A percentile compares a stretch with the other conserved stretches of the same genome.
These are phyloP conservation scores for Sebastes umbrosus DNA, from an alignment of 2,797 vertebrate genomes.

Conservation along the genomic window DNA sequence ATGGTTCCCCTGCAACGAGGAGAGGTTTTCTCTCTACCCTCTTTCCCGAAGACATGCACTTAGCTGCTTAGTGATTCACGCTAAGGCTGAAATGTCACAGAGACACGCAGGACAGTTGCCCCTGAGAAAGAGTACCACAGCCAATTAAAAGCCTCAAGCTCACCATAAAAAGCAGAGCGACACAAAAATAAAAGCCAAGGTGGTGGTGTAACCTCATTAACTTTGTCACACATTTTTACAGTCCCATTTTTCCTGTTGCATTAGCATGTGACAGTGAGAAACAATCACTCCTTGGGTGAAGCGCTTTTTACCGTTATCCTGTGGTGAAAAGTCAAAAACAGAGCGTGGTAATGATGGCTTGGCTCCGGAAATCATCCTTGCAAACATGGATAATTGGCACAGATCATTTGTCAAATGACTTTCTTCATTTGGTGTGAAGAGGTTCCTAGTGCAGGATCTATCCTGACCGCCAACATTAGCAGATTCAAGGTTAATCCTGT, in stretches of 20 bases:
- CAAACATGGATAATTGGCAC: conserved; percentile 28
- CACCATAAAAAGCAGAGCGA: conserved; percentile 62
- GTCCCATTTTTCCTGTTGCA: conserved; percentile 36
- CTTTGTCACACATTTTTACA: conserved; percentile 63
- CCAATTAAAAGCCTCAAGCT: conserved; percentile 75
- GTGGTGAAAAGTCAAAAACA: conserved; percentile 27
- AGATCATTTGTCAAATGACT: conserved; percentile 32
- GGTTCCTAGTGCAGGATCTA: neutral
- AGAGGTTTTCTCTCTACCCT: conserved; percentile 53
- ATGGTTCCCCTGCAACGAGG: conserved; percentile 67
- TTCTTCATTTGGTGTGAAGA: conserved; percentile 1
- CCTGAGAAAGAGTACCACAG: conserved; percentile 51
- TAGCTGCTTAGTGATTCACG: conserved; percentile 69
- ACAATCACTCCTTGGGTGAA: neutral
- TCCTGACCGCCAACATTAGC: conserved; percentile 12
- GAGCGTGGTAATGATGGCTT: neutral
- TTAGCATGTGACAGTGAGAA: conserved; percentile 45
- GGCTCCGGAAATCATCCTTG: neutral
- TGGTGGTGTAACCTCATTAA: conserved; percentile 75
- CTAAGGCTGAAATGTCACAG: conserved; percentile 75
- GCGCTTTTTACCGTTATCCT: neutral
- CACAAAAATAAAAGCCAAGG: conserved; percentile 70
- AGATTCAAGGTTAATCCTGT: conserved; percentile 26
- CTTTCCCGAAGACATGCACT: conserved; percentile 63
- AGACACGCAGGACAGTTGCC: conserved; percentile 54